These are phyloP conservation scores for Drosophila affinis DNA, from an alignment of 2,888 invertebrate species.

Conservation along the genomic window DNA sequence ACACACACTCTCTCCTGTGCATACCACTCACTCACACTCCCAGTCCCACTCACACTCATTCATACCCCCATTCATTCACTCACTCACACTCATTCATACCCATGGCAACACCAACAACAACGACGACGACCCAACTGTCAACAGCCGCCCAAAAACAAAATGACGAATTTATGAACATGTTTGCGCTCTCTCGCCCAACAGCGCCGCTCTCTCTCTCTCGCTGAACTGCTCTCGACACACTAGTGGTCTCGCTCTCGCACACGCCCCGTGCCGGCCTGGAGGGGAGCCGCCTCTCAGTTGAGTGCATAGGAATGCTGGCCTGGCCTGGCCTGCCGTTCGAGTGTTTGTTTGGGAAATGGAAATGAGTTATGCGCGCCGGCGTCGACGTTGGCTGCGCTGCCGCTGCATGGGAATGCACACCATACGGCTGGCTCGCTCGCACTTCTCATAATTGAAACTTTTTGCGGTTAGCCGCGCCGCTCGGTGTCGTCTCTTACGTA, in stretches of 20 bases:
- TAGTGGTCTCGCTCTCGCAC: conserved; percentile 58
- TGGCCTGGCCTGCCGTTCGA: conserved; percentile 13
- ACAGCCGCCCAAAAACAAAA: conserved; percentile 80
- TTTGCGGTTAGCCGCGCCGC: conserved; percentile 71
- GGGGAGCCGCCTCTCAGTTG: conserved; percentile 25
- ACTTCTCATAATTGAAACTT: conserved; percentile 53
- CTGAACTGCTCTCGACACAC: background rate
- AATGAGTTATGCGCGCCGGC: conserved; percentile 56
- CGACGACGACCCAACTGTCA: conserved; percentile 77
- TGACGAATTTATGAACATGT: conserved; percentile 81
- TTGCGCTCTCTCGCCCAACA: conserved; percentile 54
- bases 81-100: conserved; percentile 10
- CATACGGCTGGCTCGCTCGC: conserved; percentile 50
- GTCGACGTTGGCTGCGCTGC: conserved; percentile 17
- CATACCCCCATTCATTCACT: background rate
- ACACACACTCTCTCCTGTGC: conserved; percentile 2
- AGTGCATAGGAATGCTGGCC: conserved; percentile 69
- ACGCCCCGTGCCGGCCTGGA: conserved; percentile 18
- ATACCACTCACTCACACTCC: background rate
- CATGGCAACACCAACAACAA: conserved; percentile 53
- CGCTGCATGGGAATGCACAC: conserved; percentile 46
- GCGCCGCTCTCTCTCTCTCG: conserved; percentile 39
- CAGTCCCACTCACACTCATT: conserved; percentile 1
- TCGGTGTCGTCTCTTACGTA: conserved; percentile 36
- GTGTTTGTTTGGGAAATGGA: conserved; percentile 55